Percentiles rank a stretch among this genome's conserved stretches.
phyloP scores from a whole-genome alignment of 2,113 vertebrate genomes.

The Dasypus novemcinctus region DNA sequence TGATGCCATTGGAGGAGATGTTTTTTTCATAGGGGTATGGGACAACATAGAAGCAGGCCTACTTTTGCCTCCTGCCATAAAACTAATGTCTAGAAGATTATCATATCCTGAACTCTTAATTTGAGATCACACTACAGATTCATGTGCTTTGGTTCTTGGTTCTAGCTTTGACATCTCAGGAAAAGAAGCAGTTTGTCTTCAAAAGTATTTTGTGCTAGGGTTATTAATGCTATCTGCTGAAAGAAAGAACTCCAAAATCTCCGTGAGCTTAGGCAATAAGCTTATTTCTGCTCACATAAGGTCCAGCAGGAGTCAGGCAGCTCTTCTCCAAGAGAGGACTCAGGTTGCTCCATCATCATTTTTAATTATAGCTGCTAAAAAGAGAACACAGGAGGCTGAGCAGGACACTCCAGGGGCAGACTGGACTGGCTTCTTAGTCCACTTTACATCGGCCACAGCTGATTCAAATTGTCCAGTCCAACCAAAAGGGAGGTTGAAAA shows the following conservation, averaged over 20 bases:
- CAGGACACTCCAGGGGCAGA: not conserved
- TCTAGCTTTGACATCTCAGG: not conserved
- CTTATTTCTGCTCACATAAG: not conserved
- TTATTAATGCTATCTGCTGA: not conserved
- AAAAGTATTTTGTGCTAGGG: not conserved
- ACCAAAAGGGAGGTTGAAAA: not conserved
- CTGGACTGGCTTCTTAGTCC: not conserved
- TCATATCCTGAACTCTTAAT: not conserved
- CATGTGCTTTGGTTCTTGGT: not conserved
- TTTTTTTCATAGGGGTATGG: not conserved
- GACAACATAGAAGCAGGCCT: not conserved
- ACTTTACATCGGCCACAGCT: not conserved
- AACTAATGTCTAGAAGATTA: not conserved
- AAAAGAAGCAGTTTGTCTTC: not conserved
- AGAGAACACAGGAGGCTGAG: not conserved
- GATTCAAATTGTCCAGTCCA: not conserved
- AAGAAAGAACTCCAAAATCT: not conserved
- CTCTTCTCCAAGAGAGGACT: not conserved
- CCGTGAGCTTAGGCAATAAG: not conserved
- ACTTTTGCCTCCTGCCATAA: not conserved
- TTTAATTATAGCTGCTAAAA: not conserved
- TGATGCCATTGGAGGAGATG: not conserved
- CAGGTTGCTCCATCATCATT: not conserved
- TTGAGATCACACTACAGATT: not conserved
- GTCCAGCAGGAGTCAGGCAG: not conserved